Conservation (phyloP, 2,113 vertebrate genomes). For the Gymnorhina tibicen region DNA sequence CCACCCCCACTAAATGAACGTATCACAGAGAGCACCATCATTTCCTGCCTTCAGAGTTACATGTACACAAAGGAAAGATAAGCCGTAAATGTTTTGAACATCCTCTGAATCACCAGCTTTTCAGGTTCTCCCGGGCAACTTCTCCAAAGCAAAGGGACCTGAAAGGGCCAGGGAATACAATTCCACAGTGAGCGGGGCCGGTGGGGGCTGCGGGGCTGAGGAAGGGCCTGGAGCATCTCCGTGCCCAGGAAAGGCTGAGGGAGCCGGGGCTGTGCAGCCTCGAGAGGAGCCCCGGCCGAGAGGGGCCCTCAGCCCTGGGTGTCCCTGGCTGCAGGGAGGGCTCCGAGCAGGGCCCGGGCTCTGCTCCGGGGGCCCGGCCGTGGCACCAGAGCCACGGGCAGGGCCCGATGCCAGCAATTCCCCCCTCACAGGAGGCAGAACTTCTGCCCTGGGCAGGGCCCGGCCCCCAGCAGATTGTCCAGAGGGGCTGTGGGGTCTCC, state of each 20-base stretch:
- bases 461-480: background rate
- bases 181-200: background rate
- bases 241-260: background rate
- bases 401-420: background rate
- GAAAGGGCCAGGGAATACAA: background rate
- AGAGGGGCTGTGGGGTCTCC: background rate
- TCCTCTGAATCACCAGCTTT: background rate
- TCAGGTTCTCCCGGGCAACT: accelerated
- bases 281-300: background rate
- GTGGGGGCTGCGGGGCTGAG: background rate
- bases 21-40: background rate
- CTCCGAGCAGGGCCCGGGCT: background rate
- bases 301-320: background rate
- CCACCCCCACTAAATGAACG: background rate
- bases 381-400: background rate
- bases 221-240: background rate
- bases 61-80: background rate
- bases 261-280: background rate
- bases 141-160: background rate
- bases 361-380: background rate
- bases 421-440: background rate
- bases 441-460: background rate
- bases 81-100: background rate
- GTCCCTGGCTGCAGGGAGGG: background rate
- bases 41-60: background rate